Conservation (phyloP, 2,797 vertebrate genomes). For the Rhadinocentrus ornatus region DNA sequence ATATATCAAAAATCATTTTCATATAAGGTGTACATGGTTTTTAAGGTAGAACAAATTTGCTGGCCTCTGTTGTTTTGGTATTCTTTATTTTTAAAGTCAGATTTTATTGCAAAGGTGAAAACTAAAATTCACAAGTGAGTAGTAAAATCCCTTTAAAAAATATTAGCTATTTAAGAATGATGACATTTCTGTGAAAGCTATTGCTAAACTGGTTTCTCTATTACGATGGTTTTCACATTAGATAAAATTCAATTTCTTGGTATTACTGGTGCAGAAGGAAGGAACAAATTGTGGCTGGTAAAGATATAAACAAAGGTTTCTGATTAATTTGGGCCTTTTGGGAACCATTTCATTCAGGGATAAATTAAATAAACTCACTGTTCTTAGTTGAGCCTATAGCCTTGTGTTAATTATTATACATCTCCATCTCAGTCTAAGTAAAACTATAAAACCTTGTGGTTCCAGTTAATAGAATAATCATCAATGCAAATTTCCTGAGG, state of each 20-base stretch:
- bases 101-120: conserved; percentile 3
- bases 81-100: conserved; percentile 6
- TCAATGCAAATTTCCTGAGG: neutral
- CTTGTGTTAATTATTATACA: neutral
- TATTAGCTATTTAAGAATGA: neutral
- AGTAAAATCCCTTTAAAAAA: neutral
- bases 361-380: neutral
- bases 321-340: conserved; percentile 1
- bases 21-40: neutral
- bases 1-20: conserved; percentile 1
- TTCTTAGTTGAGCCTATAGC: neutral
- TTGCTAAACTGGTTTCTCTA: conserved; percentile 12
- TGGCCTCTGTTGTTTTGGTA: neutral
- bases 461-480: conserved; percentile 9
- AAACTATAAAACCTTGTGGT: neutral
- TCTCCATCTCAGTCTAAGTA: conserved; percentile 10
- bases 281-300: neutral
- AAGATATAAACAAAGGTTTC: conserved; percentile 21
- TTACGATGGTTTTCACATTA: neutral
- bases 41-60: conserved; percentile 5
- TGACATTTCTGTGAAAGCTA: neutral
- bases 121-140: conserved; percentile 13
- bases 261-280: conserved; percentile 17
- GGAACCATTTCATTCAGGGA: neutral
- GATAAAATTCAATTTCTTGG: neutral